Base-by-base conservation (phyloP, 2,888 invertebrate genomes). In the Zaprionus bogoriensis region DNA sequence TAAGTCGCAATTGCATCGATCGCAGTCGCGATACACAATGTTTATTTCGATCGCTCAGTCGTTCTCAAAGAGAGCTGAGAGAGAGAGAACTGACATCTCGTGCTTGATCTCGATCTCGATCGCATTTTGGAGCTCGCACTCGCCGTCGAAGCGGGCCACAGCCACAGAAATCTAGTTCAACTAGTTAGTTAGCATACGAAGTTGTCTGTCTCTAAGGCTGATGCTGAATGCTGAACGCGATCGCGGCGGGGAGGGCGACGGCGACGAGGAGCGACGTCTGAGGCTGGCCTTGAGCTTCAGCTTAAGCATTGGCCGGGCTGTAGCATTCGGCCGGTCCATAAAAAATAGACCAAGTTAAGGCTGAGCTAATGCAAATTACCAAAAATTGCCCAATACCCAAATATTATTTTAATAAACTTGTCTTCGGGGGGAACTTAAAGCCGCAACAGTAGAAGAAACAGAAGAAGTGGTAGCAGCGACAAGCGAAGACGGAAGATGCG, bases 101-200 rank as follows among this genome's bases (percentile, higher is more conserved):
- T 38, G 47, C 32, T 39, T 30, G 7, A 54, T 41, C 20, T 28
- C 12, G 30, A 50, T 50, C 22, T 39, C 50, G 25, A 39, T n/a
- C 23, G 39, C 14, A n/a, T 38, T 45, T 17, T 22, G 19, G 41
- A 22, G 19, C 39, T 39, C 10, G n/a, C 9, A 10, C 20, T 53
- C 39, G 46, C 46, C 32, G 50, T 57, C 10, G 42, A 63, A 58
- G 59, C 59, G 44, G 58, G 36, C 58, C 23, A 50, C 19, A 64
- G 62, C 58, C 38, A 61, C 54, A 46, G 20, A 71, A 66, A 77
- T 80, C 86, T 79, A 85, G 80, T 79, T 67, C 80, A 80, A 80
- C 80, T 70, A 73, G 86, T 80, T 80, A 79, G 76, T 80, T 80
- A 85, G 66, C 79, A 80, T 80, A 73, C 41, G 42, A 64, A 64